phyloP scores from a whole-genome alignment of 2,113 vertebrate species.

The Cyanistes caeruleus region DNA sequence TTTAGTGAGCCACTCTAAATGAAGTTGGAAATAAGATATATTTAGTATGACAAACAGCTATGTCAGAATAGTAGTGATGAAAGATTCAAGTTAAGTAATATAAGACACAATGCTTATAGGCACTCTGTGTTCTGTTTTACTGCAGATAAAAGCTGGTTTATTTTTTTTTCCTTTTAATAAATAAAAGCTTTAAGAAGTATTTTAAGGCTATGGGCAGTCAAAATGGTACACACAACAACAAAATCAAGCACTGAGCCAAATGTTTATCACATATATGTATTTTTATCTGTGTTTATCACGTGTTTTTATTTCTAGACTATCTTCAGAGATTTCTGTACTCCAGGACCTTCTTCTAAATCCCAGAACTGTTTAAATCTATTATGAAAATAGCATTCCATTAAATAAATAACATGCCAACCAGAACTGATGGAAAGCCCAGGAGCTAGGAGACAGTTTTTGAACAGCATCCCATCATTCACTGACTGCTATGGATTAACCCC shows the following conservation, averaged over 20 bases:
- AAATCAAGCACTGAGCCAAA: background rate
- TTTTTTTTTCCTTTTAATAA: background rate
- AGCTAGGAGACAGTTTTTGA: background rate
- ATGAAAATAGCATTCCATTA: conserved; percentile 45
- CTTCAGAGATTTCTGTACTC: background rate
- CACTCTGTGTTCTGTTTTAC: background rate
- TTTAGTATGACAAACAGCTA: background rate
- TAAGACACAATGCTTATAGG: background rate
- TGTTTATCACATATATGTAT: background rate
- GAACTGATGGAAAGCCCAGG: background rate
- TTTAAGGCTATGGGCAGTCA: background rate
- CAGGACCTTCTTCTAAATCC: background rate
- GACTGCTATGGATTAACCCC: background rate
- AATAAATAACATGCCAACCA: background rate
- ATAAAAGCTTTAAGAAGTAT: background rate
- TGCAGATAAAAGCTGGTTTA: background rate
- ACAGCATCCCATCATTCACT: background rate
- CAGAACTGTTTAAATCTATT: conserved; percentile 9
- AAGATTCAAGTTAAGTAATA: background rate
- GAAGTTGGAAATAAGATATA: background rate
- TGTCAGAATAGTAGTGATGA: background rate
- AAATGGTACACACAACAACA: background rate
- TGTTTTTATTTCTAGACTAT: background rate
- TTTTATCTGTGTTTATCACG: background rate
- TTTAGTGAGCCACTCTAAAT: background rate